A percentile compares a stretch with the other conserved stretches of the same genome.
phyloP scores from a whole-genome alignment of 2,797 vertebrate species.

The Schizothorax lantsangensis region DNA sequence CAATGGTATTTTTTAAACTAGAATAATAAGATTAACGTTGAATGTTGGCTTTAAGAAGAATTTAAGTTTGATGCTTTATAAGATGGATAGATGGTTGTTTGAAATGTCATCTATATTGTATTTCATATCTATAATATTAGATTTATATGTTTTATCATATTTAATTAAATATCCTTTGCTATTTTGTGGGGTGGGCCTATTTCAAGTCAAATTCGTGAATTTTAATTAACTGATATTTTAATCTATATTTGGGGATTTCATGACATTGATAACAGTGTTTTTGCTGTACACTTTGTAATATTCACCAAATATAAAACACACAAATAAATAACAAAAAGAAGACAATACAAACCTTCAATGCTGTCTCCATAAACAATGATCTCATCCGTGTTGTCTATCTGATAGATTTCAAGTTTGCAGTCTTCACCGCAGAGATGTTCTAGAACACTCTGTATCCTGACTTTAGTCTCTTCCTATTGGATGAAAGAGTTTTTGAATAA shows the following conservation, averaged over 20 bases:
- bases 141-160: not conserved
- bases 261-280: not conserved
- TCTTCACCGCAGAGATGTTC: slow-evolving; percentile 74
- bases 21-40: not conserved
- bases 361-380: slow-evolving; percentile 76
- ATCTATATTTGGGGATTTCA: not conserved
- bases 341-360: slow-evolving; percentile 73
- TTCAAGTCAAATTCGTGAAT: not conserved
- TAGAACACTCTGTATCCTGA: slow-evolving; percentile 71
- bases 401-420: slow-evolving; percentile 78
- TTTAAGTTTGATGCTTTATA: not conserved
- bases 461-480: slow-evolving; percentile 71
- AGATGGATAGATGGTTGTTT: not conserved
- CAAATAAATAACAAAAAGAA: not conserved
- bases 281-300: not conserved
- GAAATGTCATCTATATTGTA: not conserved
- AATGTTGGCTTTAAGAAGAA: not conserved
- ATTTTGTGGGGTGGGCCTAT: not conserved
- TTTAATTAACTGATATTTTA: not conserved
- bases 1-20: not conserved
- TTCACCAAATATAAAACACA: not conserved
- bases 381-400: slow-evolving; percentile 71
- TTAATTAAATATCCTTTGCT: not conserved
- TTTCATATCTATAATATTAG: not conserved
- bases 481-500: slow-evolving; percentile 7